Conservation (phyloP, 2,797 vertebrate species). For the Telmatherina bonti region DNA sequence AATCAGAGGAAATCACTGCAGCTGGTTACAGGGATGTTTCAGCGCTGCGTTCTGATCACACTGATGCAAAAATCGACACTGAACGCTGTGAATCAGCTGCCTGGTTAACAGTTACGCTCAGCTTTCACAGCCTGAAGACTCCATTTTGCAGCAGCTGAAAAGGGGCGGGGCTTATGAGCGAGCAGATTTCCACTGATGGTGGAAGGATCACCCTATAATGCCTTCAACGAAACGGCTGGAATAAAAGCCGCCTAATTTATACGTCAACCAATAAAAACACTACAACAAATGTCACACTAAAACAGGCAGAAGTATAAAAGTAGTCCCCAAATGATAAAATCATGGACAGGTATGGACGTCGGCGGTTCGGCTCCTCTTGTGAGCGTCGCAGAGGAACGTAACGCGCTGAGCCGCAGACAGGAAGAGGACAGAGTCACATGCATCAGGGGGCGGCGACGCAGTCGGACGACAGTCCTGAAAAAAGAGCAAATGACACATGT, state of each 20-base stretch:
- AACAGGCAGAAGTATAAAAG: conserved; percentile 67
- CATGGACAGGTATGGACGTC: conserved; percentile 75
- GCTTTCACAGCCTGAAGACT: conserved; percentile 30
- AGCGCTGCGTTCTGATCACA: conserved; percentile 34
- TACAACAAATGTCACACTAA: conserved; percentile 71
- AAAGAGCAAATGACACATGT: conserved; percentile 85
- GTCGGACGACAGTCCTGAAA: conserved; percentile 82
- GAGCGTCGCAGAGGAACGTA: conserved; percentile 81
- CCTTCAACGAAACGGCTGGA: conserved; percentile 52
- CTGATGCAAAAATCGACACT: conserved; percentile 46
- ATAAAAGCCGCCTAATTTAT: conserved; percentile 52
- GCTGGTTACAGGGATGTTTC: conserved; percentile 26
- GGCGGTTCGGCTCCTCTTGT: conserved; percentile 80
- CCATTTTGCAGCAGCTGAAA: conserved; percentile 46
- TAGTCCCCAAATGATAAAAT: conserved; percentile 72
- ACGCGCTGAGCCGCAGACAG: conserved; percentile 85
- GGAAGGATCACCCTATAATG: conserved; percentile 8
- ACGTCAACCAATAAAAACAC: conserved; percentile 63
- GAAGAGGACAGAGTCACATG: conserved; percentile 80
- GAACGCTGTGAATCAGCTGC: conserved; percentile 39
- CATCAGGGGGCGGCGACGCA: conserved; percentile 84
- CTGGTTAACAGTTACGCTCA: conserved; percentile 21
- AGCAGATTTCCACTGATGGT: no score
- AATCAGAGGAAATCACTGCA: conserved; percentile 4
- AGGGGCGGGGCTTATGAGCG: conserved; percentile 7